These are phyloP conservation scores for Hemiscyllium ocellatum DNA, from an alignment of 2,113 vertebrate species.

Conservation along the genomic window DNA sequence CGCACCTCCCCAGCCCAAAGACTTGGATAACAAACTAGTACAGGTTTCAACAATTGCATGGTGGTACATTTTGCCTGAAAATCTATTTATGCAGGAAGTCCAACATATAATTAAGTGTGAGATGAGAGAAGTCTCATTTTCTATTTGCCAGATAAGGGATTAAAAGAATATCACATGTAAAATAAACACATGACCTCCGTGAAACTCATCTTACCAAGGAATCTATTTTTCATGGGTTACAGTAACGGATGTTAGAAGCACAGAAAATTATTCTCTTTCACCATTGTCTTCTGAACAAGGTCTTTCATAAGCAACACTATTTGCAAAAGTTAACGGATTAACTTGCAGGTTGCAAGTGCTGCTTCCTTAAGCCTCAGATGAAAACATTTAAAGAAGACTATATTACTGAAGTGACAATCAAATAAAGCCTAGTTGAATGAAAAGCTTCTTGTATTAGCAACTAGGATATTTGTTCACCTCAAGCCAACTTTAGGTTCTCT, in stretches of 20 bases:
- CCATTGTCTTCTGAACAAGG: background rate
- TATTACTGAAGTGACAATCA: background rate
- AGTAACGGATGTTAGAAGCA: background rate
- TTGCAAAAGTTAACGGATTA: background rate
- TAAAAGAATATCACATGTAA: background rate
- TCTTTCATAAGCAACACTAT: background rate
- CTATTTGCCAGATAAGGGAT: background rate
- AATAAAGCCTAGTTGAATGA: background rate
- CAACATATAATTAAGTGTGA: background rate
- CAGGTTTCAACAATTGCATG: background rate
- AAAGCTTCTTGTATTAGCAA: background rate
- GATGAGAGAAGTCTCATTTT: background rate
- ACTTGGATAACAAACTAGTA: background rate
- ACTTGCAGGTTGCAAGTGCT: background rate
- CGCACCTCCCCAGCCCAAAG: background rate
- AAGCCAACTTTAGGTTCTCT: background rate
- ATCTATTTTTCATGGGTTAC: background rate
- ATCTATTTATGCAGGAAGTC: background rate
- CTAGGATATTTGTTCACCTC: background rate
- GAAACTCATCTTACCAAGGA: background rate
- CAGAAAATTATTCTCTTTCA: background rate
- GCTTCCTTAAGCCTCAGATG: background rate
- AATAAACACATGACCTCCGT: background rate
- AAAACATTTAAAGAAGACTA: background rate
- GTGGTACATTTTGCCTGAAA: background rate